Evolutionary conservation across 2,113 vertebrate genomes (phyloP).

Genomic region (Pedetes capensis): DNA sequence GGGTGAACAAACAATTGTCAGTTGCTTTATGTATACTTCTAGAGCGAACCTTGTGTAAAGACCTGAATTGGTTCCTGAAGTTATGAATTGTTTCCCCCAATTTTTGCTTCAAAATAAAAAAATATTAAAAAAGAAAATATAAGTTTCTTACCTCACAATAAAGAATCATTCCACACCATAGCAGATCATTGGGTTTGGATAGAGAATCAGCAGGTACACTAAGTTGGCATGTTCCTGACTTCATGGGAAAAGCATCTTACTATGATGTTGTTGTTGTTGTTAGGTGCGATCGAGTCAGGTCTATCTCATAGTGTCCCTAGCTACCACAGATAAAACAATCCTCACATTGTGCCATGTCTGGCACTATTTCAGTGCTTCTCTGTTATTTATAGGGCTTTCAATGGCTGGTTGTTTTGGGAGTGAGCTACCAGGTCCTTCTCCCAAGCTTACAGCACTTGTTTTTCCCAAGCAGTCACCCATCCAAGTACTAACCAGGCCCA

Average conservation of each 20-base stretch:
- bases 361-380: no score
- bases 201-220: not conserved
- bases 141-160: not conserved
- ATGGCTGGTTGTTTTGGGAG: no score
- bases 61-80: conserved; percentile 61
- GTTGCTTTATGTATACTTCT: conserved; percentile 80
- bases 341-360: no score
- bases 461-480: no score
- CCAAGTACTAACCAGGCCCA: no score
- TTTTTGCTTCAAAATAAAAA: conserved; percentile 52
- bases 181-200: not conserved
- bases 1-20: conserved; percentile 68
- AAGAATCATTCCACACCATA: not conserved
- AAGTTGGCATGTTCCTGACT: not conserved
- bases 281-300: no score
- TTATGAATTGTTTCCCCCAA: conserved; percentile 42
- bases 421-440: no score
- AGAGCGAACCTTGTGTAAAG: conserved; percentile 74
- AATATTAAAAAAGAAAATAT: not conserved
- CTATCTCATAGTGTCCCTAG: no score
- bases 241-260: not conserved
- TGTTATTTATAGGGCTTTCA: no score
- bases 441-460: no score
- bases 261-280: no score
- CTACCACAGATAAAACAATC: no score